Conservation (phyloP, 1,140 invertebrate genomes). For the Anoplolepis gracilipes region DNA sequence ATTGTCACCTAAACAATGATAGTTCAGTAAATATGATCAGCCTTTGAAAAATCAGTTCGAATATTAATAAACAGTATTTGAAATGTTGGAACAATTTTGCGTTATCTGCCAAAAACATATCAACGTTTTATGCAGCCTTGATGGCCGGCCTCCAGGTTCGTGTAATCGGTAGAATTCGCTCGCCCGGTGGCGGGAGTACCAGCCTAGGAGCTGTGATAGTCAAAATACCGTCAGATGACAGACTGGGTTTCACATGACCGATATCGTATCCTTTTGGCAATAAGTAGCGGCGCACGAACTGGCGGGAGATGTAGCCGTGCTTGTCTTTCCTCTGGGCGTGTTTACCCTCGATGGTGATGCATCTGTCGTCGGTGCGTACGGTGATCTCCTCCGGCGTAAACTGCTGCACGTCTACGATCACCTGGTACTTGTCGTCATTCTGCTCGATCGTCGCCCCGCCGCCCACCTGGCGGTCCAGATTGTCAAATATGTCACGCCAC, state of each 20-base stretch:
- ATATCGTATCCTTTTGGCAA: constrained; percentile 89
- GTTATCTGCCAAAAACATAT: neutral
- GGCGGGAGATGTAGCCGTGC: constrained; percentile 90
- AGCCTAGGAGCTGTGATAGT: constrained; percentile 83
- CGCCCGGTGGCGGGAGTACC: constrained; percentile 51
- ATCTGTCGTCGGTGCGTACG: constrained; percentile 87
- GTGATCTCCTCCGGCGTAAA: constrained; percentile 67
- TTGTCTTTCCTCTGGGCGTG: constrained; percentile 92
- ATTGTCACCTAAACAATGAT: neutral
- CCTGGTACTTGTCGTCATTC: constrained; percentile 40
- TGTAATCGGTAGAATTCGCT: constrained; percentile 59
- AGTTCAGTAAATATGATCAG: neutral
- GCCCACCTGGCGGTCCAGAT: constrained; percentile 18
- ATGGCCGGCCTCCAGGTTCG: constrained; percentile 56
- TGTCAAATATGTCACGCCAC: constrained; percentile 15
- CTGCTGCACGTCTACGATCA: constrained; percentile 67
- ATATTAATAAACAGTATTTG: neutral
- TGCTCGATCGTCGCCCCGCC: constrained; percentile 41
- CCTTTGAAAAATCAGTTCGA: neutral
- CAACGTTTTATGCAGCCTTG: constrained; percentile 19
- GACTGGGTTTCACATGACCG: constrained; percentile 83
- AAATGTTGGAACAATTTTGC: neutral
- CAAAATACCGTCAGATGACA: constrained; percentile 86
- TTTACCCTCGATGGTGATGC: constrained; percentile 90
- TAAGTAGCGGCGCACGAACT: constrained; percentile 90